Percentiles rank a stretch among this genome's conserved stretches.
phyloP scores from a whole-genome alignment of 2,888 invertebrate genomes.

The Microplitis manilae region DNA sequence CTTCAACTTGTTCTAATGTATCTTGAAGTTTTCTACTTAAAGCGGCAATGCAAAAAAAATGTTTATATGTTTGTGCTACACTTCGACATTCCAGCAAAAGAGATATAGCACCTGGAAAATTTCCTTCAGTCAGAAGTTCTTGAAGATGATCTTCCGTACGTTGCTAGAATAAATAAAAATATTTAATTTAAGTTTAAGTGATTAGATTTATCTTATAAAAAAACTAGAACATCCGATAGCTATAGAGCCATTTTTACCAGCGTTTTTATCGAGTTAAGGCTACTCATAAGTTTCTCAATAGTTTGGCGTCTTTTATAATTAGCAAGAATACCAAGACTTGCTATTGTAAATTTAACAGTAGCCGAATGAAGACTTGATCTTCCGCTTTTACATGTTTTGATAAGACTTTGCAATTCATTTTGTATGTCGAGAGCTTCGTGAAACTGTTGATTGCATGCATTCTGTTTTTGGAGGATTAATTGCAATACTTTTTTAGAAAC shows the following conservation, averaged over 20 bases:
- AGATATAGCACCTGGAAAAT: conserved; percentile 93
- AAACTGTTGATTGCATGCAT: conserved; percentile 89
- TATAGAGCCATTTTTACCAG: conserved; percentile 74
- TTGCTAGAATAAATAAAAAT: conserved; percentile 72
- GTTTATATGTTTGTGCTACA: conserved; percentile 87
- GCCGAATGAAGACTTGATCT: conserved; percentile 83
- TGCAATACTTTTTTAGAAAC: conserved; percentile 95
- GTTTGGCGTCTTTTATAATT: conserved; percentile 92
- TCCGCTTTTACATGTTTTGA: conserved; percentile 82
- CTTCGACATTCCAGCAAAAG: conserved; percentile 89
- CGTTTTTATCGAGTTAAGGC: conserved; percentile 85
- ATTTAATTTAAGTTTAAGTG: neutral
- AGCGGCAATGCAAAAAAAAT: conserved; percentile 93
- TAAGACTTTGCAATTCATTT: conserved; percentile 79
- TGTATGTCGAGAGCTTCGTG: conserved; percentile 82
- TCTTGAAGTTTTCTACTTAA: conserved; percentile 90
- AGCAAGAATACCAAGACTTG: conserved; percentile 90
- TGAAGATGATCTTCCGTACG: conserved; percentile 89
- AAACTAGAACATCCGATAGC: conserved; percentile 3
- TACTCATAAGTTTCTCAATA: conserved; percentile 84
- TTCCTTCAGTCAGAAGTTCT: conserved; percentile 85
- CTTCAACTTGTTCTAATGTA: conserved; percentile 91
- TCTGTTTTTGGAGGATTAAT: conserved; percentile 92
- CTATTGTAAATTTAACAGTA: conserved; percentile 86
- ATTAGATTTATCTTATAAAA: no score